Evolutionary conservation across 2,888 invertebrate genomes (phyloP).

Genomic region (Rhopalosiphum nymphaeae): DNA sequence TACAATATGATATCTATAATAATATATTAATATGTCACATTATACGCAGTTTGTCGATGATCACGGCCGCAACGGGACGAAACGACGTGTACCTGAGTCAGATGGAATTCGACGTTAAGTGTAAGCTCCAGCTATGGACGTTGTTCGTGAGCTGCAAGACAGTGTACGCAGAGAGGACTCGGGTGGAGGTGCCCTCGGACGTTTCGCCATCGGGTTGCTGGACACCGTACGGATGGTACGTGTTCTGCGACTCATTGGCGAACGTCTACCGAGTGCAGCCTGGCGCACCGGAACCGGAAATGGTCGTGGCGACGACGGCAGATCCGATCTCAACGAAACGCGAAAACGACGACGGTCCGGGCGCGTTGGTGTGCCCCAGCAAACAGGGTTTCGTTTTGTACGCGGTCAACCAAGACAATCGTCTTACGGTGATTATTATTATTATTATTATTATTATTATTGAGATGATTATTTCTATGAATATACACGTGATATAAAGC

Average conservation of each 20-base stretch:
- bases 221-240: conserved; percentile 42
- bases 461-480: background rate
- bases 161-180: conserved; percentile 11
- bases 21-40: background rate
- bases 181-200: background rate
- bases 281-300: background rate
- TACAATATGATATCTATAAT: background rate
- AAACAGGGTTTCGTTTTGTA: conserved; percentile 40
- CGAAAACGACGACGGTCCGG: background rate
- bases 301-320: background rate
- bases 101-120: conserved; percentile 7
- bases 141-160: conserved; percentile 33
- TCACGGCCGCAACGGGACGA: background rate
- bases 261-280: conserved; percentile 44
- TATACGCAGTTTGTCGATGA: background rate
- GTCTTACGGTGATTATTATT: background rate
- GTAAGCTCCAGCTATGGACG: conserved; percentile 53
- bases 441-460: background rate
- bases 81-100: conserved; percentile 44
- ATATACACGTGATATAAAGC: background rate
- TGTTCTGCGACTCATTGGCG: conserved; percentile 38
- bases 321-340: background rate
- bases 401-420: background rate
- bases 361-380: background rate
- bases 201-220: conserved; percentile 30